phyloP scores from a whole-genome alignment of 2,888 invertebrate genomes.

The Ditula angustiorana region DNA sequence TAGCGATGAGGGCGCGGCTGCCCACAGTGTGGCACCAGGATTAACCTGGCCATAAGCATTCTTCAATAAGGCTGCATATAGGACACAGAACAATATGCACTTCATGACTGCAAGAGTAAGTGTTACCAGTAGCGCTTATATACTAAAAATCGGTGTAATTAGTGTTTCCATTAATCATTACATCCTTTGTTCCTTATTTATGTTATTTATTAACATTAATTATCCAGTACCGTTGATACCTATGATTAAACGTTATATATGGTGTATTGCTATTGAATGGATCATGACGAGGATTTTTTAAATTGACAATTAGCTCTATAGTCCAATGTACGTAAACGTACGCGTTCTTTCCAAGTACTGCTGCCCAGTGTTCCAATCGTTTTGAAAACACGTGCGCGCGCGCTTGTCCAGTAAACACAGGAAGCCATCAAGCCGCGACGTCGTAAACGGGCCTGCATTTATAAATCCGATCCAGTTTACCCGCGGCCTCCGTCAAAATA shows the following conservation, averaged over 20 bases:
- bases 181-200: no score
- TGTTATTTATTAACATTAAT: no score
- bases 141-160: no score
- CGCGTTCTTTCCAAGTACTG: no score
- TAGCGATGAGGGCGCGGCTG: not conserved
- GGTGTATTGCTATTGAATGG: no score
- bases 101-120: not conserved
- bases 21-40: not conserved
- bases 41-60: no score
- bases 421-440: constrained; percentile 63
- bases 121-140: not conserved
- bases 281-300: no score
- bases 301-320: no score
- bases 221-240: no score
- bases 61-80: not conserved
- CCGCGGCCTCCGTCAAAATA: constrained; percentile 47
- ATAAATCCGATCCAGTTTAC: constrained; percentile 54
- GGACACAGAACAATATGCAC: not conserved
- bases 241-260: no score
- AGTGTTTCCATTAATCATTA: no score
- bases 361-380: not conserved
- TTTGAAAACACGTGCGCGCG: constrained; percentile 5
- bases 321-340: no score
- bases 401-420: constrained; percentile 55
- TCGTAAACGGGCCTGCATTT: constrained; percentile 62